phyloP scores from a whole-genome alignment of 2,797 vertebrate genomes.

The Channa striata region DNA sequence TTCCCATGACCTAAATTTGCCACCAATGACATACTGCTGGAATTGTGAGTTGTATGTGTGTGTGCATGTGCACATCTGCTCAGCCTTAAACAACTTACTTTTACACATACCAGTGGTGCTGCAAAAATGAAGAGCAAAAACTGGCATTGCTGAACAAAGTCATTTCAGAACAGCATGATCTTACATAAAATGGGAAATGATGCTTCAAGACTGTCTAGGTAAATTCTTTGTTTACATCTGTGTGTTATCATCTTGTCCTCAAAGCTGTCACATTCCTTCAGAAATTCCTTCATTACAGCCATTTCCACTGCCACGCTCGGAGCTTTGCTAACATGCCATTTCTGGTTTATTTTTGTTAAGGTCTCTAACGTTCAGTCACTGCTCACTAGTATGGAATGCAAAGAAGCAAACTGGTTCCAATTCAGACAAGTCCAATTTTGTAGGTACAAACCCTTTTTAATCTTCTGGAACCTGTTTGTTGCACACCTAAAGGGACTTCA shows the following conservation, averaged over 20 bases:
- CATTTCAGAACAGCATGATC: slow-evolving; percentile 1
- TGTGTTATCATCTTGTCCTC: slow-evolving; percentile 3
- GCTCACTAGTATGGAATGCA: slow-evolving; percentile 10
- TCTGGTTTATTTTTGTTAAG: slow-evolving; percentile 4
- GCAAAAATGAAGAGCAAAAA: neutral
- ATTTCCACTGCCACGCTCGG: neutral
- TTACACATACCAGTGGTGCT: neutral
- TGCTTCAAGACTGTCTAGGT: neutral
- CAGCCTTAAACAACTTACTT: slow-evolving; percentile 8
- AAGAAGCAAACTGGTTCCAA: slow-evolving; percentile 11
- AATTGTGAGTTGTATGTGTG: neutral
- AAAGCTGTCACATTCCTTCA: neutral
- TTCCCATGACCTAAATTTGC: slow-evolving; percentile 10
- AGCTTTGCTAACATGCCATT: slow-evolving; percentile 8
- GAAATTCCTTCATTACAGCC: slow-evolving; percentile 36
- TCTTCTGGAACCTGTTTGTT: slow-evolving; percentile 22
- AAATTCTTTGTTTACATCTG: slow-evolving; percentile 28
- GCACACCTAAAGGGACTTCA: neutral
- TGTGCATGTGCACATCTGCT: slow-evolving; percentile 6
- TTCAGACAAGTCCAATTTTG: neutral
- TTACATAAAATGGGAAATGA: neutral
- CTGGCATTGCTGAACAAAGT: neutral
- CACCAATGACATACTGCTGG: neutral
- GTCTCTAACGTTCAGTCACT: slow-evolving; percentile 19
- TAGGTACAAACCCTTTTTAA: neutral